Evolutionary conservation across 2,113 vertebrate genomes (phyloP), one percentile per base, ranked within the genome.

Genomic region (Lepisosteus osseus): DNA sequence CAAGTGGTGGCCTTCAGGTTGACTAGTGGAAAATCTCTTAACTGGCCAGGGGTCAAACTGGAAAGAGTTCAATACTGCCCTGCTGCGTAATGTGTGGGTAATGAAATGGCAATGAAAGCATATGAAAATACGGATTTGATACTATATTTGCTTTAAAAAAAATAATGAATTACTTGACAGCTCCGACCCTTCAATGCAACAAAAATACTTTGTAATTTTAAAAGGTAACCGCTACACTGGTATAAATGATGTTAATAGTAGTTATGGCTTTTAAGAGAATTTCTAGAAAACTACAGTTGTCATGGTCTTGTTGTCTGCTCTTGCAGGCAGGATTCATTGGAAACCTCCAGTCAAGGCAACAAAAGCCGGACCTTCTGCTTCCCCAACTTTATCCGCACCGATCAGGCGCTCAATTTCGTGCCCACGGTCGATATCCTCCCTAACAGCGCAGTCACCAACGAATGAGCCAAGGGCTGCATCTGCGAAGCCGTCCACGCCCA

Each of bases 351-450:
- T 82, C 79, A 95, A 93, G 87, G 84, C 83, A 1, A 62, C 78
- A 14, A 88, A 90, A 84, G 68, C 87, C 51, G 77, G 82, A 62
- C 82, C 88, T 2, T 90, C 90, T 0, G 86, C 86, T 17, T 85
- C 92, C 0, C 76, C 92, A 0, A 83, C 88, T 4, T 82, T 90
- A 6, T 67, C 93, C 29, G 92, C 92, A 29, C 90, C 94, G 75
- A 98, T 98, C 71, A 89, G 95, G 57, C 95, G 97, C 75, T 98
- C 97, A 42, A 92, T 98, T 77, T 98, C 97, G 74, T 99, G 97
- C 79, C 97, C 97, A 6, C 95, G 97, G 54, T 98, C 96, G 70
- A 97, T 99, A 67, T 92, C 97, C 14, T 77, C 94, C 17, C 83
- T 97, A 42, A 87, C 87, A 68, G 71, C 76, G 70, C 92, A 91